phyloP scores from a whole-genome alignment of 2,113 vertebrate genomes.

The Numenius arquata region DNA sequence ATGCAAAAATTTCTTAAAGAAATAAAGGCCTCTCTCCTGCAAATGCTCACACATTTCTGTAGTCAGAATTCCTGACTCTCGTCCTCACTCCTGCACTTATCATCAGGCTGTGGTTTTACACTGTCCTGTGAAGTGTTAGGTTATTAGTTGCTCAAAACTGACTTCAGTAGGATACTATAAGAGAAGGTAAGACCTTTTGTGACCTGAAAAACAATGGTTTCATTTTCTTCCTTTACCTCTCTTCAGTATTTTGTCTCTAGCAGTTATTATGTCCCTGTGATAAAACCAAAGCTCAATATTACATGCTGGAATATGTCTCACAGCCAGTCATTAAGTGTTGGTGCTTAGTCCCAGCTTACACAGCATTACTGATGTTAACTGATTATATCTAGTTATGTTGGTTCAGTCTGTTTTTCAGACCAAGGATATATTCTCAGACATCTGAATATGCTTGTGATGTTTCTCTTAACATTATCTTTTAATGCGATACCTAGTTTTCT shows the following conservation, averaged over 20 bases:
- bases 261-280: neutral
- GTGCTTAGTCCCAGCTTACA: neutral
- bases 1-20: neutral
- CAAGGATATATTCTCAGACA: neutral
- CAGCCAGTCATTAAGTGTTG: neutral
- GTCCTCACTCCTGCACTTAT: neutral
- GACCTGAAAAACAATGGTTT: neutral
- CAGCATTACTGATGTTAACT: neutral
- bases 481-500: neutral
- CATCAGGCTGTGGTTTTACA: neutral
- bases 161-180: neutral
- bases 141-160: neutral
- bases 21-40: neutral
- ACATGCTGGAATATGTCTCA: neutral
- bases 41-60: neutral
- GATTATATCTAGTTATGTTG: neutral
- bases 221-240: neutral
- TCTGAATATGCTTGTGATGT: neutral
- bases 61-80: too few species aligned
- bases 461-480: neutral
- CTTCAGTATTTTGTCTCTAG: neutral
- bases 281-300: neutral
- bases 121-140: neutral
- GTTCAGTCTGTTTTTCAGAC: neutral
- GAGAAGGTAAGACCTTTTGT: neutral